Conservation (phyloP, 2,888 invertebrate genomes). For the Alloscopus bannaensis region DNA sequence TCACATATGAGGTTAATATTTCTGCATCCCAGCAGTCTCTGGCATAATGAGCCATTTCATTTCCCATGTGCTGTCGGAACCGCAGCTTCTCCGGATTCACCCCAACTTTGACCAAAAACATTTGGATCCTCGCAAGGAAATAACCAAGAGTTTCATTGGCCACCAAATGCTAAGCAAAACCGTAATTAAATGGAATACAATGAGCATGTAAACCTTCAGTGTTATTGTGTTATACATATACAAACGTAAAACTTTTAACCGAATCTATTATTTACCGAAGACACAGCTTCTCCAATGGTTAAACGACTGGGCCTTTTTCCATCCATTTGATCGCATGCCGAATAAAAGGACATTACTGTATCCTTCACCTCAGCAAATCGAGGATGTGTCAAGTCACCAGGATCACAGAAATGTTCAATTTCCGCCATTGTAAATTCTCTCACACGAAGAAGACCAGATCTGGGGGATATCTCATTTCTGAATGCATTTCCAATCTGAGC, state of each 20-base stretch:
- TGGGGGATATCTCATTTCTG: conserved; percentile 98
- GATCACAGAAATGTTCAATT: conserved; percentile 99
- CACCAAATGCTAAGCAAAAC: conserved; percentile 82
- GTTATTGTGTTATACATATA: no score
- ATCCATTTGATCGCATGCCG: conserved; percentile 98
- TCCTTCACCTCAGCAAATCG: conserved; percentile 89
- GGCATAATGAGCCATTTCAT: conserved; percentile 99
- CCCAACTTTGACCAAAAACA: conserved; percentile 90
- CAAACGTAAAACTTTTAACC: neutral
- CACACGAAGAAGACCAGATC: conserved; percentile 95
- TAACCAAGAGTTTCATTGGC: conserved; percentile 98
- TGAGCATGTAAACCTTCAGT: no score
- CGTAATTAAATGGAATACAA: neutral
- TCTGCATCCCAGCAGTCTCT: conserved; percentile 99
- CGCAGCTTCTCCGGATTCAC: conserved; percentile 89
- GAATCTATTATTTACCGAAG: conserved; percentile 76
- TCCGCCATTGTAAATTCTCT: conserved; percentile 99
- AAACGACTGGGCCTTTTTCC: conserved; percentile 88
- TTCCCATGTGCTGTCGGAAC: conserved; percentile 98
- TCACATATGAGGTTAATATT: conserved; percentile 93
- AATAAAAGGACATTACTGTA: conserved; percentile 88
- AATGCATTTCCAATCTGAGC: conserved; percentile 99
- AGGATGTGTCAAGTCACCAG: conserved; percentile 88
- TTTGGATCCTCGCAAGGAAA: conserved; percentile 96
- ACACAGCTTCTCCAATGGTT: conserved; percentile 93